Evolutionary conservation across 2,797 vertebrate genomes (phyloP).

Genomic region (Parotocinclus haroldoi): DNA sequence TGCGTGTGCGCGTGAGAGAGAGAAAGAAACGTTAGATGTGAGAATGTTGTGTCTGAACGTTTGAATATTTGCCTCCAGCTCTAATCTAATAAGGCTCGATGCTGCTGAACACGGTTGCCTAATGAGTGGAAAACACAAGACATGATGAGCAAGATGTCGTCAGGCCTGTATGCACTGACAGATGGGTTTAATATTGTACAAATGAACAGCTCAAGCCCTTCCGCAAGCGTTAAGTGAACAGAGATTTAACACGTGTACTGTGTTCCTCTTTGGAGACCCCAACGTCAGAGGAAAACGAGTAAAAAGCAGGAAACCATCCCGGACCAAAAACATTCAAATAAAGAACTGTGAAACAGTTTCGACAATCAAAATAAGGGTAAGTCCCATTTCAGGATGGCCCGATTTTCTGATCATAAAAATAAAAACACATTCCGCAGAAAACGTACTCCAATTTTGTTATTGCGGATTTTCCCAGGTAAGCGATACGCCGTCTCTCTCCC

Average conservation of each 20-base stretch:
- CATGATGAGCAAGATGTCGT: conserved; percentile 53
- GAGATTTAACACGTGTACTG: conserved; percentile 1
- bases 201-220: conserved; percentile 57
- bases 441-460: too few relatives aligned
- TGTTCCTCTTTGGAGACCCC: neutral
- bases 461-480: too few relatives aligned
- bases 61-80: conserved; percentile 46
- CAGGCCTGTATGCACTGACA: conserved; percentile 59
- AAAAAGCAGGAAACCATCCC: too few relatives aligned
- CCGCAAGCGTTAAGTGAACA: conserved; percentile 32
- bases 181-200: conserved; percentile 69
- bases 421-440: too few relatives aligned
- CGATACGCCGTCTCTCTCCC: too few relatives aligned
- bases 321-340: too few relatives aligned
- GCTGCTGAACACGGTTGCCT: conserved; percentile 52
- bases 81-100: conserved; percentile 62
- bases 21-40: conserved; percentile 16
- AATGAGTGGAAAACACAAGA: conserved; percentile 62
- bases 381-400: too few relatives aligned
- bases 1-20: neutral
- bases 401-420: too few relatives aligned
- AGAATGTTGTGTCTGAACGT: conserved; percentile 34
- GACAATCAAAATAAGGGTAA: too few relatives aligned
- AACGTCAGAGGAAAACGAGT: too few relatives aligned
- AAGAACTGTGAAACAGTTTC: too few relatives aligned